Conservation (phyloP, 2,797 vertebrate species). For the Carapus acus region DNA sequence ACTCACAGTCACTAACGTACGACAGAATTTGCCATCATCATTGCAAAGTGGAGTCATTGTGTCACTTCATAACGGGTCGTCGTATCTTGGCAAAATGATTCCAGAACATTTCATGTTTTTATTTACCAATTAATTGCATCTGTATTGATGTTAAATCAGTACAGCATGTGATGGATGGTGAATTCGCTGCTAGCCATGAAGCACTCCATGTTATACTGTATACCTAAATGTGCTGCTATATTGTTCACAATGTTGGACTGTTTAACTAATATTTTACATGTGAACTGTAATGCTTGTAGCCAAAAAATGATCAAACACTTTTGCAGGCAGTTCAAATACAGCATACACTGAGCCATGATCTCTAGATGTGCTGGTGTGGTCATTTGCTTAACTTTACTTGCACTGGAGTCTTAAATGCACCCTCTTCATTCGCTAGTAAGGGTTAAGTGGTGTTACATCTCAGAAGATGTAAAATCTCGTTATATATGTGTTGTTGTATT, state of each 20-base stretch:
- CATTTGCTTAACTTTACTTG: slow-evolving; percentile 32
- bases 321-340: slow-evolving; percentile 10
- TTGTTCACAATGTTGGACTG: slow-evolving; percentile 32
- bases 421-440: too few species aligned
- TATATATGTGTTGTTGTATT: too few species aligned
- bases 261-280: slow-evolving; percentile 23
- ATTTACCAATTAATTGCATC: slow-evolving; percentile 17
- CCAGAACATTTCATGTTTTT: slow-evolving; percentile 18
- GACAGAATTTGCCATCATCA: slow-evolving; percentile 38
- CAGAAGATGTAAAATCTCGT: too few species aligned
- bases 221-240: slow-evolving; percentile 69
- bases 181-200: slow-evolving; percentile 45
- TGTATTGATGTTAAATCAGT: slow-evolving; percentile 27
- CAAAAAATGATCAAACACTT: slow-evolving; percentile 33
- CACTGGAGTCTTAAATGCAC: neutral
- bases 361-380: slow-evolving; percentile 19
- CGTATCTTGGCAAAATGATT: slow-evolving; percentile 31
- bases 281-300: slow-evolving; percentile 27
- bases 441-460: too few species aligned
- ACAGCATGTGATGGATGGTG: slow-evolving; percentile 39
- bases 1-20: slow-evolving; percentile 65
- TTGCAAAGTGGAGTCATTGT: slow-evolving; percentile 29
- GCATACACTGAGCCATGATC: slow-evolving; percentile 24
- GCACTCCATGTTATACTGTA: slow-evolving; percentile 38
- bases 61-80: slow-evolving; percentile 24